phyloP scores from a whole-genome alignment of 2,113 vertebrate genomes.

The Furnarius figulus region DNA sequence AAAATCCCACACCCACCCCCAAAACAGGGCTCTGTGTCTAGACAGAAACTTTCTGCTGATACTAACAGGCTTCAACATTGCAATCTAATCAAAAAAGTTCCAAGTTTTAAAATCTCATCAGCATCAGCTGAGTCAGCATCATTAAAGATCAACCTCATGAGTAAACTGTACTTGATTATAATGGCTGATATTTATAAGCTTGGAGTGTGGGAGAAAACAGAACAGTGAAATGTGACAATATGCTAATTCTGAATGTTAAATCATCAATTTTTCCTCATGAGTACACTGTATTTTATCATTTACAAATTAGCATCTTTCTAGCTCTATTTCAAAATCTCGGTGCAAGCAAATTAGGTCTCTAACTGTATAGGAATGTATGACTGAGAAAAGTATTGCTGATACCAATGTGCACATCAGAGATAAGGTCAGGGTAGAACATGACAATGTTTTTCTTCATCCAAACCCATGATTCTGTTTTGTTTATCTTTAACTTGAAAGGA shows the following conservation, averaged over 20 bases:
- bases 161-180: conserved; percentile 46
- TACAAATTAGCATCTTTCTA: conserved; percentile 28
- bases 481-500: background rate
- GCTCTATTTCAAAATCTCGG: background rate
- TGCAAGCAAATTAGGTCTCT: background rate
- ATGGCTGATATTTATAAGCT: conserved; percentile 38
- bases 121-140: conserved; percentile 57
- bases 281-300: background rate
- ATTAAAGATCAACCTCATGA: conserved; percentile 26
- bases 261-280: background rate
- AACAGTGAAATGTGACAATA: background rate
- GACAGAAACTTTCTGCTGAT: background rate
- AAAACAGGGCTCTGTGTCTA: background rate
- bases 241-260: conserved; percentile 7
- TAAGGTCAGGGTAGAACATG: background rate
- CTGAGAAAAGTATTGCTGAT: background rate
- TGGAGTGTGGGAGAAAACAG: background rate
- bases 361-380: background rate
- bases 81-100: conserved; percentile 51
- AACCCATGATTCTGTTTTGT: background rate
- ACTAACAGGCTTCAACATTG: background rate
- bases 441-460: background rate
- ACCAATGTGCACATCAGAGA: too few relatives aligned
- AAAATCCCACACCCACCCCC: background rate
- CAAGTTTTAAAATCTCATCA: conserved; percentile 44